Conservation (phyloP, 2,113 vertebrate genomes). For the Nannobrachium achirus region DNA sequence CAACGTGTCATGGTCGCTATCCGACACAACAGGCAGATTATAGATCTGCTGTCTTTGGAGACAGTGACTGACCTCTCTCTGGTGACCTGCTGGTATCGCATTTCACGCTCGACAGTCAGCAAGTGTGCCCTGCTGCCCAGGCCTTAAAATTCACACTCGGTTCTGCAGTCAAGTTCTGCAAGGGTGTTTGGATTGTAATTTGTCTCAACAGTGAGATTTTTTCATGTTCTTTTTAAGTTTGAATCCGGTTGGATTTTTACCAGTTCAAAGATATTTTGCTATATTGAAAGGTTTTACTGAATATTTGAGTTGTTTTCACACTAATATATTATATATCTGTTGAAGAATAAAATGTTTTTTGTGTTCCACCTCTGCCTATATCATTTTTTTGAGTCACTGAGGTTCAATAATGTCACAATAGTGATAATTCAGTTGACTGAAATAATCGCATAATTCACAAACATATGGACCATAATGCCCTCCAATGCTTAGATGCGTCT, state of each 20-base stretch:
- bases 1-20: background rate
- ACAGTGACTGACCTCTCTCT: conserved; percentile 23
- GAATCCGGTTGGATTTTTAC: background rate
- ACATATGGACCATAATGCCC: background rate
- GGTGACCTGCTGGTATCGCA: conserved; percentile 37
- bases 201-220: background rate
- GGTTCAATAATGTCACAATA: background rate
- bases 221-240: background rate
- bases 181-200: background rate
- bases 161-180: conserved; percentile 10
- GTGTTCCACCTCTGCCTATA: background rate
- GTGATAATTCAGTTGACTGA: background rate
- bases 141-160: background rate
- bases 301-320: too few relatives aligned
- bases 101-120: conserved; percentile 36
- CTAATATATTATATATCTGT: too few relatives aligned
- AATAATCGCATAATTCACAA: background rate
- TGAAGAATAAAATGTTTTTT: too few relatives aligned
- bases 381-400: background rate
- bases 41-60: conserved; percentile 21
- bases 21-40: background rate
- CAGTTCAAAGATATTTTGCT: background rate
- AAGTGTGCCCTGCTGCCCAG: background rate
- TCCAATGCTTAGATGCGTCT: conserved; percentile 7
- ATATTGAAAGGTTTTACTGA: background rate